These are phyloP conservation scores for Kuschelorhynchus macadamiae DNA, from an alignment of 2,888 invertebrate species.

Conservation along the genomic window DNA sequence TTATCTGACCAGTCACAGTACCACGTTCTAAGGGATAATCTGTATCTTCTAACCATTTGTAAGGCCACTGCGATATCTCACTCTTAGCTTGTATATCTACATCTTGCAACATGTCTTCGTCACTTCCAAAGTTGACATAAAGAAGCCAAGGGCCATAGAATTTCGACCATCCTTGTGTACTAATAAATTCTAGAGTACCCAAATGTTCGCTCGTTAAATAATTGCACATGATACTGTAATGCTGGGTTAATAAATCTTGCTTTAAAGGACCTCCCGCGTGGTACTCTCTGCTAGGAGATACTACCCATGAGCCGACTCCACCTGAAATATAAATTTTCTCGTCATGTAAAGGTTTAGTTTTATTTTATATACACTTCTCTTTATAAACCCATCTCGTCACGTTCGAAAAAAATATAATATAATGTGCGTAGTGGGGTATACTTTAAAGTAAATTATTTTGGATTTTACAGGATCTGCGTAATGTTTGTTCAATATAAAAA, in stretches of 20 bases:
- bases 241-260: slow-evolving; percentile 20
- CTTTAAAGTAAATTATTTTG: too few species aligned
- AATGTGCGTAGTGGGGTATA: too few species aligned
- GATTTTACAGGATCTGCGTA: too few species aligned
- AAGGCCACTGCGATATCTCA: slow-evolving; percentile 12
- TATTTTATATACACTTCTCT: too few species aligned
- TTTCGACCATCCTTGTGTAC: slow-evolving; percentile 10
- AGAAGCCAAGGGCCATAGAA: slow-evolving; percentile 18
- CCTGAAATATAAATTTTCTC: slow-evolving; percentile 4
- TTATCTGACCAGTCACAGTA: slow-evolving; percentile 2
- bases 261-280: slow-evolving; percentile 24
- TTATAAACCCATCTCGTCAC: too few species aligned
- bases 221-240: slow-evolving; percentile 16
- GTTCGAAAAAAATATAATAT: too few species aligned
- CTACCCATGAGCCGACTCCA: slow-evolving; percentile 21
- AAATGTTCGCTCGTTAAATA: slow-evolving; percentile 17
- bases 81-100: slow-evolving; percentile 7
- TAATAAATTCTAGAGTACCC: slow-evolving; percentile 1
- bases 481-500: too few species aligned
- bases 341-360: too few species aligned
- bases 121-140: slow-evolving; percentile 11
- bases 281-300: slow-evolving; percentile 18
- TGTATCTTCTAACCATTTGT: slow-evolving; percentile 5
- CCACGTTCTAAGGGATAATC: slow-evolving; percentile 12
- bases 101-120: slow-evolving; percentile 6